Evolutionary conservation across 2,113 vertebrate species (phyloP).

Genomic region (Corythoichthys haematopterus): DNA sequence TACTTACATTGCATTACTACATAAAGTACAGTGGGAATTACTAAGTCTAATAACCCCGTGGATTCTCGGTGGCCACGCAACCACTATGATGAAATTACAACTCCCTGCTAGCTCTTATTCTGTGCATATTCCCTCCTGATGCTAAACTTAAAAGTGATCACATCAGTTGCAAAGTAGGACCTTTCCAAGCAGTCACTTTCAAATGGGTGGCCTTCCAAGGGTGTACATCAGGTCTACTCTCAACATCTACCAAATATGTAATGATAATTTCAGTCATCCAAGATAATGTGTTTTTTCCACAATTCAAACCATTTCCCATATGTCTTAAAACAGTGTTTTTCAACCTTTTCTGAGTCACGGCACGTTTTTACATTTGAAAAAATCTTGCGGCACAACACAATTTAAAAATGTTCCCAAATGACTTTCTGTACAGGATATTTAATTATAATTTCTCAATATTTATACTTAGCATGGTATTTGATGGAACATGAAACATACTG

Average conservation of each 20-base stretch:
- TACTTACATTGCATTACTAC: background rate
- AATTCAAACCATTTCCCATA: background rate
- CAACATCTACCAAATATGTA: background rate
- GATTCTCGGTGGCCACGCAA: background rate
- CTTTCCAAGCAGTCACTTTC: background rate
- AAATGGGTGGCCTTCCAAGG: background rate
- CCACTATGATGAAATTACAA: constrained; percentile 1
- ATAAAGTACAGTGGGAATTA: background rate
- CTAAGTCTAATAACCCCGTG: background rate
- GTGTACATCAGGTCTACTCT: background rate
- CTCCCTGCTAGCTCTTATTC: background rate
- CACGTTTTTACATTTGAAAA: too few species aligned
- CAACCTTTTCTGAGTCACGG: too few species aligned
- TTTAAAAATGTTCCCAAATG: too few species aligned
- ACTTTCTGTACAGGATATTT: too few species aligned
- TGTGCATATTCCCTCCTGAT: background rate
- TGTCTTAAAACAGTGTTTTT: background rate
- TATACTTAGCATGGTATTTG: too few species aligned
- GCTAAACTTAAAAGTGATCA: constrained; percentile 2
- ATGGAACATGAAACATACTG: too few species aligned
- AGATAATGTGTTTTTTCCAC: background rate
- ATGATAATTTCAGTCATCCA: background rate
- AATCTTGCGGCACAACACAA: background rate
- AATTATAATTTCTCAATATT: too few species aligned
- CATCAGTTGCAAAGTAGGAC: background rate